Evolutionary conservation across 2,888 invertebrate genomes (phyloP), one percentile per base, ranked within the genome.

Genomic region (Xestia c-nigrum): DNA sequence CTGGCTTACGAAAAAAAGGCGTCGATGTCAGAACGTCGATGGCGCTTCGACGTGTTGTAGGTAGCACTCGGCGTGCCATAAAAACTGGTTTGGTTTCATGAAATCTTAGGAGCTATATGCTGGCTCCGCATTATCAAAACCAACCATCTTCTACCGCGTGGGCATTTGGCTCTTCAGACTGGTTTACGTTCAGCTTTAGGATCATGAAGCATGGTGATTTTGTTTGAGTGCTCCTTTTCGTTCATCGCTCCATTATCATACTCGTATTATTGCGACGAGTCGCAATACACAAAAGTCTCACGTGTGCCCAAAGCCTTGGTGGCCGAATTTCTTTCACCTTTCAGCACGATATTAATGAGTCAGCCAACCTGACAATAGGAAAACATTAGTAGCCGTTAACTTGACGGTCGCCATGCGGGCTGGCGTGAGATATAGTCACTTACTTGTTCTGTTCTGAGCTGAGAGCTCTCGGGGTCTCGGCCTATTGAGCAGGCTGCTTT

Each of bases 311-410:
- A 14, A 46, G 47, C 64, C 24, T 69, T 59, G 81, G 65, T 71
- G 71, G 57, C 64, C 77, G 74, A 84, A 87, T 87, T 85, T 88
- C 74, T 89, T 88, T 85, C 78, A 85, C 87, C 80, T 86, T 91
- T 89, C 87, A 88, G 88, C 85, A 81, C 88, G 85, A 90, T 91
- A 93, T 93, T 92, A 94, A 94, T 93, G 94, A 92, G 91, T 90
- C 88, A 87, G 84, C 87, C 87, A 90, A 87, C 86, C 87, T 90
- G 87, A 92, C 92, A 92, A 92, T 92, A 86, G 90, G 82, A 86
- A 89, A 90, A 81, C 89, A 90, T 92, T 92, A 90, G 91, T 93
- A 91, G 91, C 90, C 87, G 89, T 87, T 90, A 91, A 90, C 89
- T 87, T 88, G 85, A 89, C 85, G 83, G 81, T 80, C 72, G 80